Evolutionary conservation across 2,888 invertebrate genomes (phyloP).

Genomic region (Rhagium mordax): DNA sequence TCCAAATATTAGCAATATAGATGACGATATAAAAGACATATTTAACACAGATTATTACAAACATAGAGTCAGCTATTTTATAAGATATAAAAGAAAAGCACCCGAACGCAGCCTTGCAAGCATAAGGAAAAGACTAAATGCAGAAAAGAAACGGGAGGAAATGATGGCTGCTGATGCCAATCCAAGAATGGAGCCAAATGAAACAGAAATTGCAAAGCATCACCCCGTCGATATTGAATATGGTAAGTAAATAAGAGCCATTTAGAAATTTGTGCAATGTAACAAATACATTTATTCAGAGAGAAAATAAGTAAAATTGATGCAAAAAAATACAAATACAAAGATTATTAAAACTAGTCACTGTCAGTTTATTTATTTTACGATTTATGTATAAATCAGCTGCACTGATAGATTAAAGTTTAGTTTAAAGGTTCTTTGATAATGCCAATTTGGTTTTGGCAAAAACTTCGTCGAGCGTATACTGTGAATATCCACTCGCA

Average conservation of each 20-base stretch:
- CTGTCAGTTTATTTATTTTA: no score
- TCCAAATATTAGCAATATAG: conserved; percentile 58
- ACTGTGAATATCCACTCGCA: no score
- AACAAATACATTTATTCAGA: no score
- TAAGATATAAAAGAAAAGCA: conserved; percentile 55
- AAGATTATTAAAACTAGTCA: no score
- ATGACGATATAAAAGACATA: conserved; percentile 52
- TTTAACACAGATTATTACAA: conserved; percentile 48
- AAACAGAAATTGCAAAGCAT: conserved; percentile 48
- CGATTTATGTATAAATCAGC: no score
- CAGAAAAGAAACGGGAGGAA: conserved; percentile 55
- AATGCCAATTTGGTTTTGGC: no score
- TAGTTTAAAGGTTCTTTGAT: no score
- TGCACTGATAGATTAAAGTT: no score
- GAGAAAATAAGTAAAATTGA: no score
- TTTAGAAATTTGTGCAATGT: background rate
- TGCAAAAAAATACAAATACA: no score
- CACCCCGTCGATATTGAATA: conserved; percentile 34
- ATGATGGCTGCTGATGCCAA: conserved; percentile 61
- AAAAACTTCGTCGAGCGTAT: no score
- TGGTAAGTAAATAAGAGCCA: conserved; percentile 36
- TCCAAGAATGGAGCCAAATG: conserved; percentile 60
- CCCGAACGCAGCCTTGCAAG: conserved; percentile 55
- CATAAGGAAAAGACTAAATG: conserved; percentile 52
- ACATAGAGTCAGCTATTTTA: conserved; percentile 39